phyloP scores from a whole-genome alignment of 2,113 vertebrate genomes.

The Taxidea taxus region DNA sequence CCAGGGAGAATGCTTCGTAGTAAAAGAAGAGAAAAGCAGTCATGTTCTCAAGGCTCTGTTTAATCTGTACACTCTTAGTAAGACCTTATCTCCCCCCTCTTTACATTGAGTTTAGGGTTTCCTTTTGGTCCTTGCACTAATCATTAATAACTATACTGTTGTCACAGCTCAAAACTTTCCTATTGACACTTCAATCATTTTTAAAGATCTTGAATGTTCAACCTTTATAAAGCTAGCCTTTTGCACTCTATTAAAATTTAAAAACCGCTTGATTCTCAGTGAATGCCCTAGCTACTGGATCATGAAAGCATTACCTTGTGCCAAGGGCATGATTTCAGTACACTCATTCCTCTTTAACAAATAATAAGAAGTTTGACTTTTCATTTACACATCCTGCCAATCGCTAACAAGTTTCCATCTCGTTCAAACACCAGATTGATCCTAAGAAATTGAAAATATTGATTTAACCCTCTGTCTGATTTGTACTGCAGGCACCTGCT shows the following conservation, averaged over 20 bases:
- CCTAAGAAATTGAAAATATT: constrained; percentile 99
- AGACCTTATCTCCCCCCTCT: neutral
- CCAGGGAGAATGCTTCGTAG: constrained; percentile 2
- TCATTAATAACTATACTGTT: constrained; percentile 84
- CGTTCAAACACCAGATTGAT: constrained; percentile 97
- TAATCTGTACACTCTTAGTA: constrained; percentile 22
- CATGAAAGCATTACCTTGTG: constrained; percentile 86
- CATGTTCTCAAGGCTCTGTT: neutral
- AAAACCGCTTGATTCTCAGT: constrained; percentile 83
- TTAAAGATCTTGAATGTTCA: constrained; percentile 85
- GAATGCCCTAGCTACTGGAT: constrained; percentile 85
- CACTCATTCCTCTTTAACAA: constrained; percentile 88
- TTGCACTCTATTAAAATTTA: constrained; percentile 88
- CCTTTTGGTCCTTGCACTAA: constrained; percentile 82
- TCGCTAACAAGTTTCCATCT: constrained; percentile 95
- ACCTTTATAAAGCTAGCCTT: constrained; percentile 84
- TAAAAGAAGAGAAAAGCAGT: neutral
- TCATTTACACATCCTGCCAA: constrained; percentile 95
- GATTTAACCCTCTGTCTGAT: constrained; percentile 96
- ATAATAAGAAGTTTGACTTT: constrained; percentile 96
- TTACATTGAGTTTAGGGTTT: constrained; percentile 53
- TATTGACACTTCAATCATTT: constrained; percentile 86
- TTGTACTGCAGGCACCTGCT: constrained; percentile 92
- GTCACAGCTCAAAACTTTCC: constrained; percentile 86
- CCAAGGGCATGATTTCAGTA: constrained; percentile 86